phyloP scores from a whole-genome alignment of 2,113 vertebrate species.

The Camelus dromedarius region DNA sequence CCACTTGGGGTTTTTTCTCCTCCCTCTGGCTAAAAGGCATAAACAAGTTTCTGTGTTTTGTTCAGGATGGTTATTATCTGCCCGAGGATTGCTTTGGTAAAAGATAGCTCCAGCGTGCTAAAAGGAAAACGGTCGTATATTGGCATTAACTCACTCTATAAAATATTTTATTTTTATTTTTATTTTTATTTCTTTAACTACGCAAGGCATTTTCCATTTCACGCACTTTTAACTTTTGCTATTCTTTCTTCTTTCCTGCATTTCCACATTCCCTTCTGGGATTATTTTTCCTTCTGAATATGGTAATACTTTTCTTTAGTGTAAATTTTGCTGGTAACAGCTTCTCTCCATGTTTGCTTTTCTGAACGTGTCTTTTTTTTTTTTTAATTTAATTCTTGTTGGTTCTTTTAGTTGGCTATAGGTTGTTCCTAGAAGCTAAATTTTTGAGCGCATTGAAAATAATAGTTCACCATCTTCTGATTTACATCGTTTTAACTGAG shows the following conservation, averaged over 20 bases:
- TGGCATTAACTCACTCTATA: neutral
- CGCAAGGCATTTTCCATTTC: neutral
- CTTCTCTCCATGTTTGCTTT: neutral
- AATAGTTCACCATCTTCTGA: neutral
- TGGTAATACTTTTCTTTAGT: neutral
- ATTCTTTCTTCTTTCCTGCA: neutral
- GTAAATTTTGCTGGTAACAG: neutral
- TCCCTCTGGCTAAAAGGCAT: neutral
- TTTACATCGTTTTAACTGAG: neutral
- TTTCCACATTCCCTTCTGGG: neutral
- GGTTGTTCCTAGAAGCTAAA: neutral
- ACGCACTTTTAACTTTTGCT: neutral
- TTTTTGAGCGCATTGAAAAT: neutral
- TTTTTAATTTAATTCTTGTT: neutral
- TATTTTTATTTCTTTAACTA: conserved; percentile 11
- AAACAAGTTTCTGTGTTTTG: neutral
- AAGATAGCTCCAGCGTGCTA: neutral
- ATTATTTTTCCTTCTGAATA: conserved; percentile 37
- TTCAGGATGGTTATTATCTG: neutral
- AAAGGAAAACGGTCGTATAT: neutral
- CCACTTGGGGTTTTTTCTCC: neutral
- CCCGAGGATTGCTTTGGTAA: neutral
- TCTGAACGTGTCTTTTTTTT: neutral
- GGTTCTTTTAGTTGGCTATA: neutral
- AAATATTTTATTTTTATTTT: neutral